These are phyloP conservation scores for Parascotia fuliginaria DNA, from an alignment of 2,888 invertebrate genomes.

Conservation along the genomic window DNA sequence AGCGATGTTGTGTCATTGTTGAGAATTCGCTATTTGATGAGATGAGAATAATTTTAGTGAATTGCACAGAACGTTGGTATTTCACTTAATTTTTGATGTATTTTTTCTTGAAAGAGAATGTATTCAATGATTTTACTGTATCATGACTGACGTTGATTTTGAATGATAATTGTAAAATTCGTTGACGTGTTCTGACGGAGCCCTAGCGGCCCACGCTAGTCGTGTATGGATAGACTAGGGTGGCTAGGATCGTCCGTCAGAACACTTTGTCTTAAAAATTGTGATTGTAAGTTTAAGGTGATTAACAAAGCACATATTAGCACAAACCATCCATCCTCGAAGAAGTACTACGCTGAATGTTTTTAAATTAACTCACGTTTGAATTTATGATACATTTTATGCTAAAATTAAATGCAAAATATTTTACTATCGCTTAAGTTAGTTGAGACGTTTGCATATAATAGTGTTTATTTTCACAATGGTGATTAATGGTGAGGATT, in stretches of 20 bases:
- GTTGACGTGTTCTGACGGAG: conserved; percentile 52
- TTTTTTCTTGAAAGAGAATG: conserved; percentile 75
- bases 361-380: conserved; percentile 83
- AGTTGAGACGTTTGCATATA: conserved; percentile 82
- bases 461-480: conserved; percentile 82
- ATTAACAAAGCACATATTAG: conserved; percentile 82
- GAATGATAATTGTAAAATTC: conserved; percentile 62
- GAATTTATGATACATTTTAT: conserved; percentile 86
- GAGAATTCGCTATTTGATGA: conserved; percentile 61
- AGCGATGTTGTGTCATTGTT: conserved; percentile 76
- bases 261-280: conserved; percentile 58
- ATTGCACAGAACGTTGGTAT: conserved; percentile 85
- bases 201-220: conserved; percentile 14
- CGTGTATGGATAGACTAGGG: conserved; percentile 20
- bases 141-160: conserved; percentile 77
- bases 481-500: conserved; percentile 53
- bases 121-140: conserved; percentile 79
- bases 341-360: conserved; percentile 80
- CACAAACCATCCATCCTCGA: conserved; percentile 85
- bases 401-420: conserved; percentile 70
- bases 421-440: conserved; percentile 84
- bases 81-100: conserved; percentile 84
- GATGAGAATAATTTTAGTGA: conserved; percentile 70
- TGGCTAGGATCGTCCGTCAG: conserved; percentile 23
- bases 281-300: conserved; percentile 79